Conservation (phyloP, 2,113 vertebrate genomes). For the Archocentrus centrarchus region DNA sequence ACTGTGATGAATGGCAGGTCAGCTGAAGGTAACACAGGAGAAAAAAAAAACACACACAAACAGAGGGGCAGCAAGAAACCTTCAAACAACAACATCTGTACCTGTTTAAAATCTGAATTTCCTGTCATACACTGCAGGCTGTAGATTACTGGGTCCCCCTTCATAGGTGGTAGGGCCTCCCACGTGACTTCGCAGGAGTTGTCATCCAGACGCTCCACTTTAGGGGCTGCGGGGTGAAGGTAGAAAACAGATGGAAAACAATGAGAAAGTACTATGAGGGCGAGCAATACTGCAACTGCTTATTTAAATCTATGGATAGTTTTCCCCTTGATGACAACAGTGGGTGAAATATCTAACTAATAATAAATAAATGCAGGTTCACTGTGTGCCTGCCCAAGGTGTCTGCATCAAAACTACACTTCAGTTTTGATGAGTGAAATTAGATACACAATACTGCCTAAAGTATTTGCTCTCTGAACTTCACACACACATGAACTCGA, state of each 20-base stretch:
- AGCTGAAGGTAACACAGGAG: not conserved
- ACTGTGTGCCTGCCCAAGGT: not conserved
- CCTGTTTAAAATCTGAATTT: conserved; percentile 97
- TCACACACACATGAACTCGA: too few species aligned
- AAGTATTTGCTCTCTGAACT: too few species aligned
- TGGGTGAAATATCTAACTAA: not conserved
- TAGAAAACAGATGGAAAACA: not conserved
- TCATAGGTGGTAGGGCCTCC: conserved; percentile 92
- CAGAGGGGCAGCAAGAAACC: not conserved
- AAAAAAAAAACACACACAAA: not conserved
- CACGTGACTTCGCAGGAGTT: conserved; percentile 92
- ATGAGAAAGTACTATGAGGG: not conserved
- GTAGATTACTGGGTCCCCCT: conserved; percentile 94
- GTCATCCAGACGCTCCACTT: conserved; percentile 92
- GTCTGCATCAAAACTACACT: not conserved
- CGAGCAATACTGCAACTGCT: not conserved
- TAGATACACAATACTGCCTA: too few species aligned
- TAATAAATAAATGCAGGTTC: not conserved
- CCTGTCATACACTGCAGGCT: conserved; percentile 93
- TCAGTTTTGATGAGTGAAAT: not conserved
- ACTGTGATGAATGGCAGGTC: conserved; percentile 38
- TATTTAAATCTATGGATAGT: not conserved
- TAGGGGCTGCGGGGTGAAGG: conserved; percentile 81
- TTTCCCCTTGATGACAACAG: not conserved
- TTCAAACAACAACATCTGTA: conserved; percentile 59